These are phyloP conservation scores for Drosophila pegasa DNA, from an alignment of 2,888 invertebrate genomes.

Conservation along the genomic window DNA sequence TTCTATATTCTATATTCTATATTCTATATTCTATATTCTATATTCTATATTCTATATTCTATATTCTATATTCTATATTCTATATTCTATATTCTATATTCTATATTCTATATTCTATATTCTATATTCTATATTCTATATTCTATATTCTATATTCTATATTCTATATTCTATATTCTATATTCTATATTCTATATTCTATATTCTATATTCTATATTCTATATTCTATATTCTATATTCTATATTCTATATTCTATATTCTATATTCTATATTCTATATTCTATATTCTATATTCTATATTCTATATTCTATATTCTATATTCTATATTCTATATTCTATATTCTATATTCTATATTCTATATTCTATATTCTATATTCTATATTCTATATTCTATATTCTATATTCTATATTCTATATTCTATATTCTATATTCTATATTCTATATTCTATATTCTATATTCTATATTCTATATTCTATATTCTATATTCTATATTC, in stretches of 20 bases:
- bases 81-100: conserved; percentile 1
- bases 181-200: not conserved
- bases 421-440: not conserved
- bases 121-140: not conserved
- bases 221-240: conserved; percentile 1
- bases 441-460: not conserved
- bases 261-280: not conserved
- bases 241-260: conserved; percentile 1
- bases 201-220: not conserved
- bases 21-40: not conserved
- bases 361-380: not conserved
- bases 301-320: not conserved
- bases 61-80: not conserved
- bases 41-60: conserved; percentile 1
- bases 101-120: conserved; percentile 1
- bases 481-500: not conserved
- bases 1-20: not conserved
- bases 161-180: conserved; percentile 1
- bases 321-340: conserved; percentile 1
- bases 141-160: conserved; percentile 1
- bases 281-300: conserved; percentile 1
- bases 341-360: not conserved
- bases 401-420: conserved; percentile 1
- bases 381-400: not conserved
- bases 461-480: not conserved